Percentiles rank a stretch among this genome's conserved stretches.
Conservation (phyloP, 2,113 vertebrate species). For the Micromys minutus region DNA sequence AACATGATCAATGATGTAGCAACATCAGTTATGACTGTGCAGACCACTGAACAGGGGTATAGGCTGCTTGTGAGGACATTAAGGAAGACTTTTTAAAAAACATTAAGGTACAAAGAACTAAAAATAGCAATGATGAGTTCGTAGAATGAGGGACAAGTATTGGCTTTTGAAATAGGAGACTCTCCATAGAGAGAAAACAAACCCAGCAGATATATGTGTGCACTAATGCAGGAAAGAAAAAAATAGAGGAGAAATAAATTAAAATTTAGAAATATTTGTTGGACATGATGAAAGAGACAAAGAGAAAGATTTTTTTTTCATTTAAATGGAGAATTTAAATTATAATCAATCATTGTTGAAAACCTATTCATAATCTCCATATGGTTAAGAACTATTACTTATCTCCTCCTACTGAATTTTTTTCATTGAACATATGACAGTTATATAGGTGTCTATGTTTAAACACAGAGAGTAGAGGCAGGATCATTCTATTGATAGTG, state of each 20-base stretch:
- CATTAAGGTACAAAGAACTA: not conserved
- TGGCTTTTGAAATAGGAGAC: not conserved
- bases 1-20: not conserved
- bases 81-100: not conserved
- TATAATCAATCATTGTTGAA: conserved; percentile 19
- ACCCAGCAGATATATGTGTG: not conserved
- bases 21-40: not conserved
- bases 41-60: not conserved
- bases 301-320: not conserved
- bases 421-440: not conserved
- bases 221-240: not conserved
- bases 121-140: not conserved
- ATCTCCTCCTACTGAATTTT: not conserved
- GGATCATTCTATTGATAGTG: not conserved
- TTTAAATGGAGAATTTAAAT: conserved; percentile 20
- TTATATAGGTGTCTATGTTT: conserved; percentile 17
- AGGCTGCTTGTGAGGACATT: not conserved
- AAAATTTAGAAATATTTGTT: not conserved
- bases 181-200: not conserved
- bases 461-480: not conserved
- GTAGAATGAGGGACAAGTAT: not conserved
- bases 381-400: not conserved
- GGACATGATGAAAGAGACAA: not conserved
- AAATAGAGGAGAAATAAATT: not conserved
- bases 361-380: not conserved